Evolutionary conservation across 2,888 invertebrate species (phyloP).

Genomic region (Drosophila putrida): DNA sequence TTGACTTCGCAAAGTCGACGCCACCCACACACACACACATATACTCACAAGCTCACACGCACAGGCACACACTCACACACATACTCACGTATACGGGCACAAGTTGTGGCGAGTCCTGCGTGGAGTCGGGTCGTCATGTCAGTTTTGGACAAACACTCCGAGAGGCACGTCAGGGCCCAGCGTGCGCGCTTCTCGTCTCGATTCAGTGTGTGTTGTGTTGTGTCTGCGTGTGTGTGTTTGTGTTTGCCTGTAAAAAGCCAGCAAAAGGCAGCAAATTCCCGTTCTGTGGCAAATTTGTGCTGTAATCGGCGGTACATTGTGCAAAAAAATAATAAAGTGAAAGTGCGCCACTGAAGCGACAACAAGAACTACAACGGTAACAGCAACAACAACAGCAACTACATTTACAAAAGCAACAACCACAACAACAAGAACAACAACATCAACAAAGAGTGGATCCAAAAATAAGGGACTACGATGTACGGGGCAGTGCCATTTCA

Average conservation of each 20-base stretch:
- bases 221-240: conserved; percentile 43
- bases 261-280: conserved; percentile 53
- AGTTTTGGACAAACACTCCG: conserved; percentile 85
- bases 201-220: conserved; percentile 59
- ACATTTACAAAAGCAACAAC: conserved; percentile 39
- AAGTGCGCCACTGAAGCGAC: conserved; percentile 38
- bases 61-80: not conserved
- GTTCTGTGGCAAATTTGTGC: conserved; percentile 65
- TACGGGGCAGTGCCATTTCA: conserved; percentile 49
- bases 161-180: conserved; percentile 84
- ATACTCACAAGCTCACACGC: conserved; percentile 13
- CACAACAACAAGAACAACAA: conserved; percentile 32
- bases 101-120: conserved; percentile 44
- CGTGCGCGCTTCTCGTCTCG: conserved; percentile 82
- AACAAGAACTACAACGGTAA: conserved; percentile 22
- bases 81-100: not conserved
- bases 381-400: conserved; percentile 43
- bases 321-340: conserved; percentile 45
- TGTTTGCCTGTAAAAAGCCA: conserved; percentile 51
- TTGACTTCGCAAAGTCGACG: conserved; percentile 26
- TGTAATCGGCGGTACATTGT: conserved; percentile 67
- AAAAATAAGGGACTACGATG: conserved; percentile 23
- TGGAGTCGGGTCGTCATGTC: conserved; percentile 53
- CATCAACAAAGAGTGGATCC: conserved; percentile 14
- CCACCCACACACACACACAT: conserved; percentile 28